Percentiles rank a stretch among this genome's conserved stretches.
phyloP scores from a whole-genome alignment of 2,113 vertebrate species.

The Paralichthys olivaceus region DNA sequence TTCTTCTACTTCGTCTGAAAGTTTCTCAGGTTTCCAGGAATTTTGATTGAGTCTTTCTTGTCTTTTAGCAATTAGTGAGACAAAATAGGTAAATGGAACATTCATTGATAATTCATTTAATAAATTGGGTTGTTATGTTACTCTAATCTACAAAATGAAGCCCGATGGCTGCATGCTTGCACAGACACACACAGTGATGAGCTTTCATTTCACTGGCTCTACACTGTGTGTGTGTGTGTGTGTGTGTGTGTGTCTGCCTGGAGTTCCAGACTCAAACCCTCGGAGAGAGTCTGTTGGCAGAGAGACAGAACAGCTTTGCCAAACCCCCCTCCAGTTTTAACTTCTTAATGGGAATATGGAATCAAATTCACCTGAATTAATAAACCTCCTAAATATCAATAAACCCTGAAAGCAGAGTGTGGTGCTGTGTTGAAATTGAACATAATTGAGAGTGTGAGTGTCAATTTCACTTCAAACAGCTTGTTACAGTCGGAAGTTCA shows the following conservation, averaged over 20 bases:
- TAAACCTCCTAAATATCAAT: slow-evolving; percentile 69
- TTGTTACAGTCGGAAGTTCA: neutral
- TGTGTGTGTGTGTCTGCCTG: slow-evolving; percentile 32
- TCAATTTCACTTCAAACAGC: slow-evolving; percentile 7
- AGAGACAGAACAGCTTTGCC: slow-evolving; percentile 56
- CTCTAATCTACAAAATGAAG: slow-evolving; percentile 30
- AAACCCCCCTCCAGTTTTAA: slow-evolving; percentile 65
- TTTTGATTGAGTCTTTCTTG: neutral
- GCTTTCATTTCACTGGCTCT: slow-evolving; percentile 33
- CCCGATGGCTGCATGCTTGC: slow-evolving; percentile 6
- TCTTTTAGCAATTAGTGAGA: neutral
- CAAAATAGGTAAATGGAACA: slow-evolving; percentile 9
- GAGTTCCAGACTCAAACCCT: slow-evolving; percentile 59
- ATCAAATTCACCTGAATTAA: slow-evolving; percentile 70
- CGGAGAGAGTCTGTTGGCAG: slow-evolving; percentile 75
- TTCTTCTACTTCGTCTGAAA: neutral
- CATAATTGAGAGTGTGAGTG: slow-evolving; percentile 22
- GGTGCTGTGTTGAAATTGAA: slow-evolving; percentile 27
- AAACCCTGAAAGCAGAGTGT: slow-evolving; percentile 49
- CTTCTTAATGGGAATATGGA: slow-evolving; percentile 74
- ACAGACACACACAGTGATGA: slow-evolving; percentile 21
- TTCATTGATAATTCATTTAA: slow-evolving; percentile 13
- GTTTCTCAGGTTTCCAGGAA: neutral
- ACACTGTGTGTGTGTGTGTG: slow-evolving; percentile 29
- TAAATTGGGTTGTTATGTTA: slow-evolving; percentile 15